phyloP scores from a whole-genome alignment of 1,140 invertebrate genomes.

The Papilio aristodemus region DNA sequence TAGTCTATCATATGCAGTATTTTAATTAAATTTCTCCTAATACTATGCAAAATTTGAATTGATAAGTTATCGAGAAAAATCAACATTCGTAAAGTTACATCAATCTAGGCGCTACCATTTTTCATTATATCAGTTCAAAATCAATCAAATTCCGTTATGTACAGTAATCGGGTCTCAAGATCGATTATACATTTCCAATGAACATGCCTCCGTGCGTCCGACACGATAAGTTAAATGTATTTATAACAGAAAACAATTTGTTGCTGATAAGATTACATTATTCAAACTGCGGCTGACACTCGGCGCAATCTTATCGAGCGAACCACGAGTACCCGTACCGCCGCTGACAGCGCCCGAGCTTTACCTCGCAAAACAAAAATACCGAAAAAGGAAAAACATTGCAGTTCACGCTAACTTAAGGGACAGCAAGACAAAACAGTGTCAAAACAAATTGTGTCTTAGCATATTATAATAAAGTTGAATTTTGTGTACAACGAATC shows the following conservation, averaged over 20 bases:
- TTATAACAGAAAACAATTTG: constrained; percentile 43
- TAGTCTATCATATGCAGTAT: too few relatives aligned
- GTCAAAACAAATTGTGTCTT: constrained; percentile 11
- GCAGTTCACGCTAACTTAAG: neutral
- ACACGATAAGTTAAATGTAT: constrained; percentile 36
- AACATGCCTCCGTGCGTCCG: constrained; percentile 26
- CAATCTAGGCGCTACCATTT: constrained; percentile 11
- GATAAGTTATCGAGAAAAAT: too few relatives aligned
- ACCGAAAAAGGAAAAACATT: constrained; percentile 24
- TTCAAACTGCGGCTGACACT: constrained; percentile 42
- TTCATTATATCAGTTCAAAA: neutral
- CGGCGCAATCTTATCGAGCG: constrained; percentile 57
- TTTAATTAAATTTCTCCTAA: too few relatives aligned
- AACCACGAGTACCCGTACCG: constrained; percentile 56
- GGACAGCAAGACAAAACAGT: neutral
- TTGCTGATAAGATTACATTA: constrained; percentile 61
- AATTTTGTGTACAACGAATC: neutral
- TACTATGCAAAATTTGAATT: too few relatives aligned
- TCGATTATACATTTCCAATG: constrained; percentile 18
- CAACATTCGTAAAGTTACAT: neutral
- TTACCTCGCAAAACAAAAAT: constrained; percentile 43
- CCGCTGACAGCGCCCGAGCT: constrained; percentile 45
- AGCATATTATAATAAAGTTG: neutral
- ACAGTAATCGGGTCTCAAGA: constrained; percentile 15
- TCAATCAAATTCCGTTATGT: neutral